Evolutionary conservation across 2,797 vertebrate genomes (phyloP).

Genomic region (Sebastes flavidus): DNA sequence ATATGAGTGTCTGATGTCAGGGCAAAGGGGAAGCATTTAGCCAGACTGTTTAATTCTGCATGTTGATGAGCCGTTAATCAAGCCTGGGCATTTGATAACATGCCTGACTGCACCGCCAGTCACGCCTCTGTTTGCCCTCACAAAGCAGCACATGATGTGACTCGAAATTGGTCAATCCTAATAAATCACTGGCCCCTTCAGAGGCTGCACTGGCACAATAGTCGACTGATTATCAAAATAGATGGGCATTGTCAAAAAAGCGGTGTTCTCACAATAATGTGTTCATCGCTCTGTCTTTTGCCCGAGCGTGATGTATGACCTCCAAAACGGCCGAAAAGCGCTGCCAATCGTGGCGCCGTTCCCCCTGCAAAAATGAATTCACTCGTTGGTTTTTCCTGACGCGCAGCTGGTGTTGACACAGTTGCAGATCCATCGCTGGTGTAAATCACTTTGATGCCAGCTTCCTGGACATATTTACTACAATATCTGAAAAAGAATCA

Average conservation of each 20-base stretch:
- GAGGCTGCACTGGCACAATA: slow-evolving; percentile 62
- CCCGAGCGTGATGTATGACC: slow-evolving; percentile 63
- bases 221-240: slow-evolving; percentile 76
- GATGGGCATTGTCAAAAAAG: slow-evolving; percentile 76
- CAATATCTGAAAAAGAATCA: slow-evolving; percentile 29
- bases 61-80: slow-evolving; percentile 78
- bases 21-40: slow-evolving; percentile 60
- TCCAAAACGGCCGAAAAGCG: slow-evolving; percentile 54
- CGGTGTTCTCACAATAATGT: slow-evolving; percentile 70
- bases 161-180: slow-evolving; percentile 77
- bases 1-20: slow-evolving; percentile 55
- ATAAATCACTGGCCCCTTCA: slow-evolving; percentile 71
- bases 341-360: slow-evolving; percentile 38
- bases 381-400: slow-evolving; percentile 31
- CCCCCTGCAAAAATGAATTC: slow-evolving; percentile 44
- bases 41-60: slow-evolving; percentile 71
- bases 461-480: slow-evolving; percentile 26
- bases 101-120: slow-evolving; percentile 75
- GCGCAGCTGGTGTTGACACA: slow-evolving; percentile 55
- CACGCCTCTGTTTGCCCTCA: slow-evolving; percentile 75
- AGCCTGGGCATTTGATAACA: slow-evolving; percentile 75
- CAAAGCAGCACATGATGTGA: slow-evolving; percentile 71
- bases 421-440: slow-evolving; percentile 47
- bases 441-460: slow-evolving; percentile 58
- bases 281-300: slow-evolving; percentile 68